phyloP scores from a whole-genome alignment of 2,888 invertebrate species.

The Hypsopygia costalis region DNA sequence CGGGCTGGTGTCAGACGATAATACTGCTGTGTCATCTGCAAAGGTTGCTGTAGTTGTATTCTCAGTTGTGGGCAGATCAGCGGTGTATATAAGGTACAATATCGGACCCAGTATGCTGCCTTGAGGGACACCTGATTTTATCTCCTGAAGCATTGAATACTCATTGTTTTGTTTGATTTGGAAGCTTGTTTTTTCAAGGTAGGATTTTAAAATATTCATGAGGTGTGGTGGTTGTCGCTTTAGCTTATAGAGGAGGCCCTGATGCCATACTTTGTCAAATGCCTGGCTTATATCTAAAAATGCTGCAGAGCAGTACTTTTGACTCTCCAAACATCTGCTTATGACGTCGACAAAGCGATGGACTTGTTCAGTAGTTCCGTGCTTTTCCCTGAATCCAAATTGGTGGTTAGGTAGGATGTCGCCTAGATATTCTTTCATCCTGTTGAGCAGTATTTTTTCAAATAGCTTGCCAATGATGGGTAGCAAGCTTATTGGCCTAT shows the following conservation, averaged over 20 bases:
- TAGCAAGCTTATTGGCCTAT: slow-evolving; percentile 21
- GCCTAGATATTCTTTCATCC: slow-evolving; percentile 5
- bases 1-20: slow-evolving; percentile 8
- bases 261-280: slow-evolving; percentile 21
- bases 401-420: slow-evolving; percentile 12
- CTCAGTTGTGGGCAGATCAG: slow-evolving; percentile 9
- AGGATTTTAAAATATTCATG: slow-evolving; percentile 10
- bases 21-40: slow-evolving; percentile 16
- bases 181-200: slow-evolving; percentile 11
- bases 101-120: slow-evolving; percentile 17
- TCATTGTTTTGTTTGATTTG: slow-evolving; percentile 6
- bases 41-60: slow-evolving; percentile 8
- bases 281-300: slow-evolving; percentile 14
- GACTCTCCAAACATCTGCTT: slow-evolving; percentile 9
- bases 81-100: slow-evolving; percentile 13
- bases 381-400: slow-evolving; percentile 15
- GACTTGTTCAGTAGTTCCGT: slow-evolving; percentile 15
- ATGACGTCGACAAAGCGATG: slow-evolving; percentile 14
- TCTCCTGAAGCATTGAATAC: slow-evolving; percentile 4
- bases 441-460: slow-evolving; percentile 10
- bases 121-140: slow-evolving; percentile 17
- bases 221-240: slow-evolving; percentile 10
- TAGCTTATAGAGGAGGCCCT: slow-evolving; percentile 16
- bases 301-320: slow-evolving; percentile 12
- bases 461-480: slow-evolving; percentile 11